Percentiles rank a stretch among this genome's conserved stretches.
Evolutionary conservation across 2,888 invertebrate genomes (phyloP).

Genomic region (Andrena fulva): DNA sequence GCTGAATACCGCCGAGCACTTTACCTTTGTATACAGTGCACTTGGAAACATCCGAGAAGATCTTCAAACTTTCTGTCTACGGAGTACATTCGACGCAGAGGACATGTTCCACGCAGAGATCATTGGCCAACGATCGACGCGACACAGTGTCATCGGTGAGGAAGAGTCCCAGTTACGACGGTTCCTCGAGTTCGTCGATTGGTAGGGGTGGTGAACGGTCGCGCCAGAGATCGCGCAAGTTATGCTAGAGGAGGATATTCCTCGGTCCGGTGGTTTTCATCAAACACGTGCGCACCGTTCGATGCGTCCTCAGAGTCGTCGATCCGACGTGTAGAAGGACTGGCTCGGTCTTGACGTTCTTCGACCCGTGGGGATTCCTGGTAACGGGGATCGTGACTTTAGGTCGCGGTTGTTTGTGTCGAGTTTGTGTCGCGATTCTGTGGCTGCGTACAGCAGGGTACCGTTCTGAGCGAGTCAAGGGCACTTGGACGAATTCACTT

Average conservation of each 20-base stretch:
- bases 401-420: background rate
- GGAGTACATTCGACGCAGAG: background rate
- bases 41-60: background rate
- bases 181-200: background rate
- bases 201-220: background rate
- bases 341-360: background rate
- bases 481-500: background rate
- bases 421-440: background rate
- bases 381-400: background rate
- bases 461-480: background rate
- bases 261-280: background rate
- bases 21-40: no score
- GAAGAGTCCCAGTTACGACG: background rate
- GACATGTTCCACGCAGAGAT: background rate
- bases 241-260: background rate
- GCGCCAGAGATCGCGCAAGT: background rate
- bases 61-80: background rate
- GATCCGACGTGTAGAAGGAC: background rate
- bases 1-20: no score
- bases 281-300: background rate
- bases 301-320: background rate
- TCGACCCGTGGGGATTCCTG: background rate
- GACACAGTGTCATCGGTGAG: slow-evolving; percentile 2
- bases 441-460: background rate
- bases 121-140: slow-evolving; percentile 2